A percentile compares a stretch with the other conserved stretches of the same genome.
Evolutionary conservation across 2,888 invertebrate species (phyloP).

Genomic region (Aspidiotus rigidus): DNA sequence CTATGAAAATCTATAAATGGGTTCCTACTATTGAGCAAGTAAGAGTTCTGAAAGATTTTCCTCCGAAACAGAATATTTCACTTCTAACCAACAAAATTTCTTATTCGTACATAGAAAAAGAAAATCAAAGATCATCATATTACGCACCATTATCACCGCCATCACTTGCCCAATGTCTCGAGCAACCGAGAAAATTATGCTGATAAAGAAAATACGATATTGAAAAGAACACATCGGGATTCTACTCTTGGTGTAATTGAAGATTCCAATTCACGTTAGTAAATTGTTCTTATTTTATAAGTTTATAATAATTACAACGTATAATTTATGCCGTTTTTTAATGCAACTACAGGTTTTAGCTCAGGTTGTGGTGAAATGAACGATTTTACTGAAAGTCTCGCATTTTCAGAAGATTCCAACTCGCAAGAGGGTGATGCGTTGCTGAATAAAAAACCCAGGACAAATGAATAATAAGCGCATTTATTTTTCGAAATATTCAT

Average conservation of each 20-base stretch:
- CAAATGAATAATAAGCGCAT: slow-evolving; percentile 50
- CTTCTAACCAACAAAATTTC: not conserved
- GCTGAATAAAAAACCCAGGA: slow-evolving; percentile 57
- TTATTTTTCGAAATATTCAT: not conserved
- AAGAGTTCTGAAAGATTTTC: slow-evolving; percentile 23
- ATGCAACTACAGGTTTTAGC: slow-evolving; percentile 50
- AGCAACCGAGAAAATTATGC: slow-evolving; percentile 25
- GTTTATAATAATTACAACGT: slow-evolving; percentile 38
- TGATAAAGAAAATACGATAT: slow-evolving; percentile 24
- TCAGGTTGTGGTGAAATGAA: slow-evolving; percentile 46
- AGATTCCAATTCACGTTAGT: slow-evolving; percentile 29
- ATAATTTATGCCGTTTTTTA: slow-evolving; percentile 53
- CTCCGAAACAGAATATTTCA: too few species aligned
- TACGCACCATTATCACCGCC: slow-evolving; percentile 20
- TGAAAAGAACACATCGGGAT: slow-evolving; percentile 23
- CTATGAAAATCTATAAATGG: slow-evolving; percentile 99
- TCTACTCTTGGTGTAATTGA: slow-evolving; percentile 10
- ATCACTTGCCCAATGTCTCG: slow-evolving; percentile 11
- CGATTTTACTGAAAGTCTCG: slow-evolving; percentile 59
- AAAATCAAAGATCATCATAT: slow-evolving; percentile 29
- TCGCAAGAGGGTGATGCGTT: slow-evolving; percentile 72
- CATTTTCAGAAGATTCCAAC: slow-evolving; percentile 84
- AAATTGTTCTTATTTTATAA: not conserved
- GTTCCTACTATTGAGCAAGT: slow-evolving; percentile 79
- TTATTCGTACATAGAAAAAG: slow-evolving; percentile 13